phyloP scores from a whole-genome alignment of 2,797 vertebrate species.

The Podarcis siculus region DNA sequence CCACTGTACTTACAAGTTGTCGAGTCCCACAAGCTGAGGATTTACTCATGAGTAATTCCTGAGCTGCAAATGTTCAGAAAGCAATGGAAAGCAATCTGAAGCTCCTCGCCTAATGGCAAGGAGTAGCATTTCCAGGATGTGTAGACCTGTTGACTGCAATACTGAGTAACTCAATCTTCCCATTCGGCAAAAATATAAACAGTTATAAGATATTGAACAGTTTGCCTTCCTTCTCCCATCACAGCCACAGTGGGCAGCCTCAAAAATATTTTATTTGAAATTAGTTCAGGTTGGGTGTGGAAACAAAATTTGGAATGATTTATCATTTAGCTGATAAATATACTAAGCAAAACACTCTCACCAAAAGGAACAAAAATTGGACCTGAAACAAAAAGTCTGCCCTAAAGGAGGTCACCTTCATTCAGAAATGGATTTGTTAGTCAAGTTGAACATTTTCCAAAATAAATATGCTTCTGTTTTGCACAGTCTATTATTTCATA shows the following conservation, averaged over 20 bases:
- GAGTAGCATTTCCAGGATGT: neutral
- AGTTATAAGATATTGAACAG: neutral
- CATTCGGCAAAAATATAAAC: neutral
- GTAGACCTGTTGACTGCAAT: neutral
- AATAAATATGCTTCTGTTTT: slow-evolving; percentile 16
- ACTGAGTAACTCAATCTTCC: neutral
- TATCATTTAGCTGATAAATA: neutral
- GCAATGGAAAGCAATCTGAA: neutral
- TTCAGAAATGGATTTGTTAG: slow-evolving; percentile 31
- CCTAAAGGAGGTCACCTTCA: neutral
- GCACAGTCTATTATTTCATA: slow-evolving; percentile 18
- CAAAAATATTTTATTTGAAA: slow-evolving; percentile 12
- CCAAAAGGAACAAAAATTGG: neutral
- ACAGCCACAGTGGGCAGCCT: neutral
- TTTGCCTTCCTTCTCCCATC: neutral
- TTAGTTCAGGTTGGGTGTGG: neutral
- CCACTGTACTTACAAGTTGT: too few relatives aligned
- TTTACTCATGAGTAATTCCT: neutral
- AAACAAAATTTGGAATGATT: too few relatives aligned
- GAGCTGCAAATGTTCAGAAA: neutral
- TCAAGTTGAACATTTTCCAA: slow-evolving; percentile 45
- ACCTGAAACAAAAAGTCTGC: neutral
- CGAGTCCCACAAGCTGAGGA: neutral
- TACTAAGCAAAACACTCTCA: neutral
- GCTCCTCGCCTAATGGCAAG: neutral